Evolutionary conservation across 2,888 invertebrate species (phyloP).

Genomic region (Drosophila paramelanica): DNA sequence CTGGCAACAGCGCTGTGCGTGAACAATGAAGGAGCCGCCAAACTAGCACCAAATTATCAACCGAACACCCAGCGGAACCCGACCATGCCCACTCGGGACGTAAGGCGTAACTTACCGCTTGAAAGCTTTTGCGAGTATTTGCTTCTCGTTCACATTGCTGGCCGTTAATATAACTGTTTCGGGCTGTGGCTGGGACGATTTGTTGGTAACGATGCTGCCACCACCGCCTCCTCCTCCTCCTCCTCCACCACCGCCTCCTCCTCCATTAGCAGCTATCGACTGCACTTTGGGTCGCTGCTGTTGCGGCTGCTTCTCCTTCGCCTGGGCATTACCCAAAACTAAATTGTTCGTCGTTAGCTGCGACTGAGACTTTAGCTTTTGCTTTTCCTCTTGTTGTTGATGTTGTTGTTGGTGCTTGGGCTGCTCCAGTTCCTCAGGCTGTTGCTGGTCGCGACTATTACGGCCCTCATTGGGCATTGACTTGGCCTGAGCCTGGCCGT

Average conservation of each 20-base stretch:
- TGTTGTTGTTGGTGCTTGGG: conserved; percentile 30
- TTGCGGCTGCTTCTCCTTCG: conserved; percentile 18
- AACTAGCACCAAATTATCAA: conserved; percentile 79
- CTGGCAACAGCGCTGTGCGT: conserved; percentile 39
- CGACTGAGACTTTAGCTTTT: conserved; percentile 21
- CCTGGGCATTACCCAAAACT: conserved; percentile 43
- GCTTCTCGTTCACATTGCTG: conserved; percentile 85
- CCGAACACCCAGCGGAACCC: conserved; percentile 26
- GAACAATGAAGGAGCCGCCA: conserved; percentile 67
- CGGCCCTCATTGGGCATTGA: conserved; percentile 48
- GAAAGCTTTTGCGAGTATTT: conserved; percentile 85
- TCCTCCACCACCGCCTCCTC: conserved; percentile 26
- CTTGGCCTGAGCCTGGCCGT: conserved; percentile 39
- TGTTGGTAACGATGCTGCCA: conserved; percentile 25
- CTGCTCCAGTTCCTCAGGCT: conserved; percentile 55
- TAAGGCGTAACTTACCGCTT: conserved; percentile 85
- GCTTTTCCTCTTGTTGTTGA: conserved; percentile 32
- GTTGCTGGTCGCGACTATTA: conserved; percentile 47
- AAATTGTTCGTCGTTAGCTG: conserved; percentile 55
- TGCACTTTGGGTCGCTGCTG: conserved; percentile 50
- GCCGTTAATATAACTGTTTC: conserved; percentile 86
- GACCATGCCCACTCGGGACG: background rate
- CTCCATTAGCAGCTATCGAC: conserved; percentile 54
- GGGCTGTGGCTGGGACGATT: conserved; percentile 81
- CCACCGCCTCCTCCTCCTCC: conserved; percentile 23